Conservation (phyloP, 2,797 vertebrate species). For the Enteromius paludinosus region DNA sequence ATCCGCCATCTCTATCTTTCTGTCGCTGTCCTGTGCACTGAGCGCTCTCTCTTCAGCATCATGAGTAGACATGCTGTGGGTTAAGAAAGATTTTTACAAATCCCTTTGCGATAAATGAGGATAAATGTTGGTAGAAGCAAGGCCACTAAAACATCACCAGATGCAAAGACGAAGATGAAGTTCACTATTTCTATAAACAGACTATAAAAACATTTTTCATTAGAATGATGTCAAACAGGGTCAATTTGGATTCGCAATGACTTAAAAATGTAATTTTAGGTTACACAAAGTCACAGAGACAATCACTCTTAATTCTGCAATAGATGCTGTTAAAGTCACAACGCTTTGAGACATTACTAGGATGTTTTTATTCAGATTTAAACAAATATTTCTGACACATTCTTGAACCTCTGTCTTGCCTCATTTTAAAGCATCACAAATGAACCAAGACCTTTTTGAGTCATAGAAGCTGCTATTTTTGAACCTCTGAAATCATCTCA, state of each 20-base stretch:
- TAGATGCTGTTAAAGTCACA: background rate
- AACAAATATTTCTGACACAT: conserved; percentile 63
- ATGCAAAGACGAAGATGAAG: background rate
- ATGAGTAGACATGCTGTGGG: too few relatives aligned
- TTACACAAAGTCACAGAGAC: background rate
- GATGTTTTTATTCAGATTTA: conserved; percentile 61
- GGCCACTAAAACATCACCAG: background rate
- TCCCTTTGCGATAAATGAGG: background rate
- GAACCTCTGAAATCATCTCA: conserved; percentile 22
- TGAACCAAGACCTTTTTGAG: conserved; percentile 48
- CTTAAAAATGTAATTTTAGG: background rate
- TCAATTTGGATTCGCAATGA: background rate
- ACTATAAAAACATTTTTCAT: background rate
- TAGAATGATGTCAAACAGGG: background rate
- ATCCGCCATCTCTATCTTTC: too few relatives aligned
- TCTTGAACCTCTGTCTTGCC: conserved; percentile 49
- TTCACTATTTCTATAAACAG: background rate
- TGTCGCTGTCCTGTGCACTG: too few relatives aligned
- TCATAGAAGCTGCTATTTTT: conserved; percentile 33
- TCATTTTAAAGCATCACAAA: conserved; percentile 56
- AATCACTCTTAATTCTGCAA: background rate
- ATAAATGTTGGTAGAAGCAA: background rate
- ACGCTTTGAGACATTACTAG: conserved; percentile 38
- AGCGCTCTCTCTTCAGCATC: too few relatives aligned
- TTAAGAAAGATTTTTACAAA: background rate